Percentiles rank a stretch among this genome's conserved stretches.
Conservation (phyloP, 2,888 invertebrate species). For the Lordiphosa andalusiaca region DNA sequence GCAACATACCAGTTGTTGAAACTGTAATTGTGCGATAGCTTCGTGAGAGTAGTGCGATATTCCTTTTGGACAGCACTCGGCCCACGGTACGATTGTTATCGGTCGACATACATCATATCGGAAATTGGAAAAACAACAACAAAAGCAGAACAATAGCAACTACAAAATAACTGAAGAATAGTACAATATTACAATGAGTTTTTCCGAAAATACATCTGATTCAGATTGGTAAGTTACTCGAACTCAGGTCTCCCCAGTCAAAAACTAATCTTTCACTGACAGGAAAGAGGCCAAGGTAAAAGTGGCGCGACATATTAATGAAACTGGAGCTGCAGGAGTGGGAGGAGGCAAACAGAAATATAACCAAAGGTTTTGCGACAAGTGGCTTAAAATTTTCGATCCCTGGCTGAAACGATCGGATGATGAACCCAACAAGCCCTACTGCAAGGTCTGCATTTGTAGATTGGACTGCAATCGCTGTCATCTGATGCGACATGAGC, state of each 20-base stretch:
- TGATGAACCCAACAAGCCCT: constrained; percentile 75
- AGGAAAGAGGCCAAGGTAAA: constrained; percentile 76
- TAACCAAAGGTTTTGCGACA: constrained; percentile 76
- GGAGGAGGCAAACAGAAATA: constrained; percentile 64
- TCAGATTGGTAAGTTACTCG: constrained; percentile 71
- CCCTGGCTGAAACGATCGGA: constrained; percentile 74
- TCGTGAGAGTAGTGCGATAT: no score
- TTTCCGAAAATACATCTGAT: constrained; percentile 75
- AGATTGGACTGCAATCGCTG: constrained; percentile 78
- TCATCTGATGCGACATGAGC: constrained; percentile 76
- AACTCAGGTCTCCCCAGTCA: no score
- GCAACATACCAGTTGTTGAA: no score
- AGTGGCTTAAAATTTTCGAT: constrained; percentile 76
- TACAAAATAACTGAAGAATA: no score
- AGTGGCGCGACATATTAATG: constrained; percentile 36
- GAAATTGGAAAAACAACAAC: no score
- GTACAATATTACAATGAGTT: constrained; percentile 58
- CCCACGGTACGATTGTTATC: no score
- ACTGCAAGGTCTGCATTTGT: constrained; percentile 76
- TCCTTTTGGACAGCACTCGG: no score
- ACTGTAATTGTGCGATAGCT: no score
- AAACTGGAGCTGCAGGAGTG: constrained; percentile 21
- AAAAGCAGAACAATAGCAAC: no score
- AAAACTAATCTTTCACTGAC: not conserved
- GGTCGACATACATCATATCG: no score